A percentile compares a stretch with the other conserved stretches of the same genome.
Evolutionary conservation across 2,888 invertebrate genomes (phyloP).

Genomic region (Mongoloraphidia duomilia): DNA sequence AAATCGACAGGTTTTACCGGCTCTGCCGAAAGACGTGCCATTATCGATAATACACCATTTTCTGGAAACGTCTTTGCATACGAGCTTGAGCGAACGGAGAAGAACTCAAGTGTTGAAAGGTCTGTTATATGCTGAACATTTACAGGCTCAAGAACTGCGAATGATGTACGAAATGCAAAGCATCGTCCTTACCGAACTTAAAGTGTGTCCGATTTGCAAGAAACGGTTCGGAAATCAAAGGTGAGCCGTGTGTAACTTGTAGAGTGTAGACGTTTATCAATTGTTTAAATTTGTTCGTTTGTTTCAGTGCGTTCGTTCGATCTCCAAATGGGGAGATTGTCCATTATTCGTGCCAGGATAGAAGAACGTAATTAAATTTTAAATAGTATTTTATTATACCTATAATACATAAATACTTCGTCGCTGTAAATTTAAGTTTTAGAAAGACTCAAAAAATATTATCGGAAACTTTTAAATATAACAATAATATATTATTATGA

Average conservation of each 20-base stretch:
- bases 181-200: constrained; percentile 72
- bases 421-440: too few relatives aligned
- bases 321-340: constrained; percentile 86
- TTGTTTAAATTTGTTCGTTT: constrained; percentile 13
- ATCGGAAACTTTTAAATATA: too few relatives aligned
- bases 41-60: constrained; percentile 63
- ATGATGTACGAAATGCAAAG: constrained; percentile 70
- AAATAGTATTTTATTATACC: too few relatives aligned
- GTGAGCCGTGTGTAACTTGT: constrained; percentile 27
- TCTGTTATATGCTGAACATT: constrained; percentile 69
- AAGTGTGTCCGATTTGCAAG: constrained; percentile 81
- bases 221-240: constrained; percentile 88
- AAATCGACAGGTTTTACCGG: constrained; percentile 45
- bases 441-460: too few relatives aligned
- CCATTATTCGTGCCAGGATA: constrained; percentile 76
- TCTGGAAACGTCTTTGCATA: constrained; percentile 62
- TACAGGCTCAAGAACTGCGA: constrained; percentile 69
- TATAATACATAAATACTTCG: too few relatives aligned
- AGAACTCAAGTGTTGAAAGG: constrained; percentile 68
- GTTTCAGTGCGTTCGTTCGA: constrained; percentile 74
- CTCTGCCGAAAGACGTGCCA: constrained; percentile 68
- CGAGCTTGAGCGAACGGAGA: constrained; percentile 57
- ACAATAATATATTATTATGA: too few relatives aligned
- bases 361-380: constrained; percentile 21
- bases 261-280: not conserved